These are phyloP conservation scores for Lathronympha strigana DNA, from an alignment of 2,888 invertebrate species.

Conservation along the genomic window DNA sequence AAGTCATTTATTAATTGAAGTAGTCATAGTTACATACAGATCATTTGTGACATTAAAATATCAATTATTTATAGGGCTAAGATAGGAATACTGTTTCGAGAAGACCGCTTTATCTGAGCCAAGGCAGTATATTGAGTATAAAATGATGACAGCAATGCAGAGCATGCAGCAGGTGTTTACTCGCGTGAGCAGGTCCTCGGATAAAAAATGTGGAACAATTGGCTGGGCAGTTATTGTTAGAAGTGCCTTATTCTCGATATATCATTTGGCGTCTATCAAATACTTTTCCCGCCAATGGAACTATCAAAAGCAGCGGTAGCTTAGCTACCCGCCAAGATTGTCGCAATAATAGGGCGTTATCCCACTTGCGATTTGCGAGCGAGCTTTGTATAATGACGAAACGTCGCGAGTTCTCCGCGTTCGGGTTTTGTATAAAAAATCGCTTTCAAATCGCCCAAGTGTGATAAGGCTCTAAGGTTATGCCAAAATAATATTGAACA, in stretches of 20 bases:
- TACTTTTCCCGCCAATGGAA: too few species aligned
- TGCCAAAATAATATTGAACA: too few species aligned
- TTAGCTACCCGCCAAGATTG: too few species aligned
- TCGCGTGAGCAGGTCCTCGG: background rate
- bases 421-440: too few species aligned
- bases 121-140: slow-evolving; percentile 34
- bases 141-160: slow-evolving; percentile 31
- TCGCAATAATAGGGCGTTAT: too few species aligned
- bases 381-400: too few species aligned
- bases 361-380: too few species aligned
- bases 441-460: too few species aligned
- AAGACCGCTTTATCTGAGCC: slow-evolving; percentile 49
- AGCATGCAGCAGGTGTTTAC: slow-evolving; percentile 10
- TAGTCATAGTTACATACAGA: slow-evolving; percentile 77
- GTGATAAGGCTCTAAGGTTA: too few species aligned
- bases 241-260: background rate
- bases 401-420: too few species aligned
- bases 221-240: slow-evolving; percentile 6
- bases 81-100: slow-evolving; percentile 71
- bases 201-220: slow-evolving; percentile 3
- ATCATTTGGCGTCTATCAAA: background rate
- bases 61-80: slow-evolving; percentile 81
- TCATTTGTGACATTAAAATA: slow-evolving; percentile 84
- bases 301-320: too few species aligned
- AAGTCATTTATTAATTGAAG: slow-evolving; percentile 54